phyloP scores from a whole-genome alignment of 2,797 vertebrate species.

The Champsocephalus esox region DNA sequence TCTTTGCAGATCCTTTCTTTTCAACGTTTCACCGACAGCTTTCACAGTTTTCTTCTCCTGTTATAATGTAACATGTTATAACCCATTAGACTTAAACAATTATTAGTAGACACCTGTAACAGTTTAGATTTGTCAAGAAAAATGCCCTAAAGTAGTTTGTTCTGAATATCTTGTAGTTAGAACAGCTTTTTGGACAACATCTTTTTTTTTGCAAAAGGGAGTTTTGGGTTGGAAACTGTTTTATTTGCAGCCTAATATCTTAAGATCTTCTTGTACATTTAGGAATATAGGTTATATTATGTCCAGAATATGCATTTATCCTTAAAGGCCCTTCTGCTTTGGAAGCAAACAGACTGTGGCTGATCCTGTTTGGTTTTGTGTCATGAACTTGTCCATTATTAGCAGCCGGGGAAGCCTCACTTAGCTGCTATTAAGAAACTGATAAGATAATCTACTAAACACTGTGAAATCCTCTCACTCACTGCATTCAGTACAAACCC shows the following conservation, averaged over 20 bases:
- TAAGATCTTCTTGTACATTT: neutral
- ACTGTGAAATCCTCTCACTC: conserved; percentile 82
- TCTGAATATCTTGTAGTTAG: too few relatives aligned
- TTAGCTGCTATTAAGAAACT: conserved; percentile 77
- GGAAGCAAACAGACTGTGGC: conserved; percentile 42
- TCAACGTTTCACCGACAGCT: neutral
- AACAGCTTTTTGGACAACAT: neutral
- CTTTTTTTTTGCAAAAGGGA: neutral
- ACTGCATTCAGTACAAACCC: conserved; percentile 73
- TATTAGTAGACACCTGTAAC: neutral
- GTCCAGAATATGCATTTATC: conserved; percentile 33
- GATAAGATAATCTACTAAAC: conserved; percentile 86
- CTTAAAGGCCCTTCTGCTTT: conserved; percentile 46
- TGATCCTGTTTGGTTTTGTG: conserved; percentile 57
- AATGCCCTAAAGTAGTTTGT: too few relatives aligned
- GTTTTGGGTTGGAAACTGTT: neutral
- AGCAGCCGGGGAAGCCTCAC: conserved; percentile 62
- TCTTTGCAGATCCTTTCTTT: conserved; percentile 24
- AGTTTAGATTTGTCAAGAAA: neutral
- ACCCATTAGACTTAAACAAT: neutral
- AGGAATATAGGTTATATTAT: neutral
- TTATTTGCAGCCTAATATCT: neutral
- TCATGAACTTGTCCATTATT: conserved; percentile 62
- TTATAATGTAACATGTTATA: neutral
- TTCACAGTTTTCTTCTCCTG: neutral